Evolutionary conservation across 30 jellyfish, hydroid and myxozoan genomes (phyloP).

Genomic region (Turritopsis dohrnii): DNA sequence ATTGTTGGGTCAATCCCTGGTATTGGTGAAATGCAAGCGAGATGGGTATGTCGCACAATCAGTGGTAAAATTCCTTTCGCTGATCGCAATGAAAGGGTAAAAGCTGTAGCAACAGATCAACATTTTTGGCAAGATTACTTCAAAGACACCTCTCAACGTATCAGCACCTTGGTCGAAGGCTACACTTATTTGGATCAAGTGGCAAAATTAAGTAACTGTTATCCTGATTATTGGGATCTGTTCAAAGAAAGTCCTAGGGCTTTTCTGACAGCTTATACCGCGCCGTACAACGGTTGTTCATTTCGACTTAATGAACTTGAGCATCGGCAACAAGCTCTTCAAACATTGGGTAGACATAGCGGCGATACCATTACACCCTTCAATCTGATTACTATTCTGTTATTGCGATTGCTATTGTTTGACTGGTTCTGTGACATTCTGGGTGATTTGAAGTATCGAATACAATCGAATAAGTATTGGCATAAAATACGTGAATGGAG

Average conservation of each 20-base stretch:
- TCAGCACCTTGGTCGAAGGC: conserved; percentile 76
- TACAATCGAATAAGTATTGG: conserved; percentile 49
- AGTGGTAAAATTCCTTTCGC: conserved; percentile 49
- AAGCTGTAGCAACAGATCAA: conserved; percentile 41
- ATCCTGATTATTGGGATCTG: conserved; percentile 72
- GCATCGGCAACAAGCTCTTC: conserved; percentile 43
- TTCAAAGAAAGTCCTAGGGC: conserved; percentile 59
- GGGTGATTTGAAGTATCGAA: conserved; percentile 45
- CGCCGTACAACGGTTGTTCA: conserved; percentile 77
- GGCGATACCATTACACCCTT: conserved; percentile 39
- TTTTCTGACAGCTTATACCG: conserved; percentile 59
- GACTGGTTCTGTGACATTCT: conserved; percentile 83
- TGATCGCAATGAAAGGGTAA: conserved; percentile 17
- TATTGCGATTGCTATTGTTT: conserved; percentile 58
- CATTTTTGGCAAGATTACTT: conserved; percentile 61
- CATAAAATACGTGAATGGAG: conserved; percentile 30
- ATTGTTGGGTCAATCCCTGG: conserved; percentile 88
- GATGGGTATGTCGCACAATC: conserved; percentile 68
- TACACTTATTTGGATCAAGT: conserved; percentile 63
- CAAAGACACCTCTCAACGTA: conserved; percentile 58
- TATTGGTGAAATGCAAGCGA: conserved; percentile 74
- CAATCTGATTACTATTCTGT: conserved; percentile 41
- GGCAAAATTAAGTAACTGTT: conserved; percentile 55
- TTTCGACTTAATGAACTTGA: conserved; percentile 61
- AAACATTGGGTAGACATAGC: conserved; percentile 48